A percentile compares a stretch with the other conserved stretches of the same genome.
phyloP scores from a whole-genome alignment of 2,113 vertebrate genomes.

The Pogonocichla stellata region DNA sequence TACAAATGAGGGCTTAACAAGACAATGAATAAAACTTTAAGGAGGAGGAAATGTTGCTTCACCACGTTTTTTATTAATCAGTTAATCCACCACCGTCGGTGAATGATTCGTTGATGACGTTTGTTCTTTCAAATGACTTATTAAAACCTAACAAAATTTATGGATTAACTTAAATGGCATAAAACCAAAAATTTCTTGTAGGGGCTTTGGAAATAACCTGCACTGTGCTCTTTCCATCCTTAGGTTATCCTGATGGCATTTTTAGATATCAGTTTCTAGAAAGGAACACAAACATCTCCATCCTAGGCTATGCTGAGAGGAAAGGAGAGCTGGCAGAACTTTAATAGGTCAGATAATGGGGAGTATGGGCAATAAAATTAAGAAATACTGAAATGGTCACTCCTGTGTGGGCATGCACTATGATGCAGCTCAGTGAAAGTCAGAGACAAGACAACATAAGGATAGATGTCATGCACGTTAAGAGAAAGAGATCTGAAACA shows the following conservation, averaged over 20 bases:
- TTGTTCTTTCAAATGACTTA: background rate
- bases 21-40: background rate
- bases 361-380: background rate
- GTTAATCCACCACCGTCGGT: background rate
- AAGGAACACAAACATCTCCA: background rate
- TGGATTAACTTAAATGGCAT: background rate
- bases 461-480: background rate
- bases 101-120: background rate
- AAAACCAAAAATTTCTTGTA: background rate
- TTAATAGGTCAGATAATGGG: background rate
- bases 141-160: background rate
- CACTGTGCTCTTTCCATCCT: background rate
- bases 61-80: background rate
- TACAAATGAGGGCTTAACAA: background rate
- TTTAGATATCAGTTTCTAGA: background rate
- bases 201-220: background rate
- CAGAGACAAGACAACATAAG: background rate
- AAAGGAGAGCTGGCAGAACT: background rate
- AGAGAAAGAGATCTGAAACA: conserved; percentile 15
- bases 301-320: background rate
- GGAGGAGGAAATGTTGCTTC: background rate
- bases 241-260: background rate
- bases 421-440: background rate
- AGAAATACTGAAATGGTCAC: background rate
- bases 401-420: background rate